Percentiles rank a stretch among this genome's conserved stretches.
Evolutionary conservation across 1,140 invertebrate genomes (phyloP).

Genomic region (Drosophila takahashii): DNA sequence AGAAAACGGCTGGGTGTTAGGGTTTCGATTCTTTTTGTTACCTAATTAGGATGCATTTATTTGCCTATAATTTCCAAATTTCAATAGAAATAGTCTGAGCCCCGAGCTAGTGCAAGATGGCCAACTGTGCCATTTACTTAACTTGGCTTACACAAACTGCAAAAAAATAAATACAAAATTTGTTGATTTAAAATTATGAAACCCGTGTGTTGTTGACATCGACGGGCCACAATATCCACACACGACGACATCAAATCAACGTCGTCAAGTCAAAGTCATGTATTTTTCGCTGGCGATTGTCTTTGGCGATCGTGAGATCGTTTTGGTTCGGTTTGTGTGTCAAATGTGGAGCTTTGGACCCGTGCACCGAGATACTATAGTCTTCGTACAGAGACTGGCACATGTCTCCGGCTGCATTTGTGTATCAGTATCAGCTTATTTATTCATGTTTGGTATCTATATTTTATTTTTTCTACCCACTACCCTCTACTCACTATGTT

Average conservation of each 20-base stretch:
- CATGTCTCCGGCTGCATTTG: constrained; percentile 64
- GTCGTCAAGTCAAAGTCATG: constrained; percentile 57
- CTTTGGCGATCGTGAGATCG: constrained; percentile 55
- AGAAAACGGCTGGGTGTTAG: too few species aligned
- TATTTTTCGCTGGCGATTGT: constrained; percentile 41
- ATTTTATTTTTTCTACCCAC: constrained; percentile 13
- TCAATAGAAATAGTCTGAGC: constrained; percentile 50
- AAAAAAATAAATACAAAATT: constrained; percentile 59
- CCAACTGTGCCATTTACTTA: constrained; percentile 52
- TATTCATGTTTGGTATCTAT: constrained; percentile 34
- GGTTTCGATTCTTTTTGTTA: too few species aligned
- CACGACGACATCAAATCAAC: constrained; percentile 30
- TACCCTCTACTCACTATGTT: constrained; percentile 26
- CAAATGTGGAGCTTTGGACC: constrained; percentile 48
- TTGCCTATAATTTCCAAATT: constrained; percentile 42
- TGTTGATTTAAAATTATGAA: constrained; percentile 68
- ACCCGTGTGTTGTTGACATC: constrained; percentile 35
- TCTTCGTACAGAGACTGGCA: constrained; percentile 30
- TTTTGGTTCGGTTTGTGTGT: constrained; percentile 44
- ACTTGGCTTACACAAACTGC: constrained; percentile 26
- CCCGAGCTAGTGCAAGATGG: constrained; percentile 42
- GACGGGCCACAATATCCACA: constrained; percentile 5
- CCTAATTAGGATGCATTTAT: constrained; percentile 9
- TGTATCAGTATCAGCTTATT: constrained; percentile 41
- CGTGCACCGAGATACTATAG: constrained; percentile 22